phyloP scores from a whole-genome alignment of 2,113 vertebrate genomes.

The Tyrannus savana region DNA sequence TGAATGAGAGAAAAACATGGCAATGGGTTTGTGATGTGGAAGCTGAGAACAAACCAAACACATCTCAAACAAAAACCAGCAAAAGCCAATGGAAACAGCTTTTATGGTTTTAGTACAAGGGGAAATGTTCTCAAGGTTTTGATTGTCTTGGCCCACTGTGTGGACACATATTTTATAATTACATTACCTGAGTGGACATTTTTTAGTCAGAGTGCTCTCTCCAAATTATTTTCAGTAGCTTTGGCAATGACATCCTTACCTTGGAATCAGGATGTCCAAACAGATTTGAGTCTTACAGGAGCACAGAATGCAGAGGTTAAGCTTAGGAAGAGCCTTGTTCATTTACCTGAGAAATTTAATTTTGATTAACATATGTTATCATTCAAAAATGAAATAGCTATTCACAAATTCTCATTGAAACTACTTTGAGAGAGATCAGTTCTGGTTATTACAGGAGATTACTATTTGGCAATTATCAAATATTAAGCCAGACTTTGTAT shows the following conservation, averaged over 20 bases:
- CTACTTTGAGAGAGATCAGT: not conserved
- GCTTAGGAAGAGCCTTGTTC: not conserved
- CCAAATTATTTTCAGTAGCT: not conserved
- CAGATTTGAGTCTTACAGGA: not conserved
- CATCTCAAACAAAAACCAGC: not conserved
- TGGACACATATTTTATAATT: not conserved
- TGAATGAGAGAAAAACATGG: not conserved
- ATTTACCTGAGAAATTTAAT: not conserved
- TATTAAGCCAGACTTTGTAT: not conserved
- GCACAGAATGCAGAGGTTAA: not conserved
- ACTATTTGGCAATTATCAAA: not conserved
- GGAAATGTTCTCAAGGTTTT: not conserved
- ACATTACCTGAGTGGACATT: not conserved
- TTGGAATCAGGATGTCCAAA: not conserved
- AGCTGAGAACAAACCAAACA: not conserved
- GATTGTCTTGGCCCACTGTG: not conserved
- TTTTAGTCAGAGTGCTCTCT: not conserved
- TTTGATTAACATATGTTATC: not conserved
- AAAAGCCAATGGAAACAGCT: not conserved
- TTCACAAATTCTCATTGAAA: not conserved
- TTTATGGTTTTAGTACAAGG: not conserved
- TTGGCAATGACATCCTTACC: not conserved
- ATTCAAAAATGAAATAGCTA: not conserved
- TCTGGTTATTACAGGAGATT: not conserved
- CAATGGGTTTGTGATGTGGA: not conserved